Conservation (phyloP, 2,888 invertebrate genomes). For the Melipona beecheii region DNA sequence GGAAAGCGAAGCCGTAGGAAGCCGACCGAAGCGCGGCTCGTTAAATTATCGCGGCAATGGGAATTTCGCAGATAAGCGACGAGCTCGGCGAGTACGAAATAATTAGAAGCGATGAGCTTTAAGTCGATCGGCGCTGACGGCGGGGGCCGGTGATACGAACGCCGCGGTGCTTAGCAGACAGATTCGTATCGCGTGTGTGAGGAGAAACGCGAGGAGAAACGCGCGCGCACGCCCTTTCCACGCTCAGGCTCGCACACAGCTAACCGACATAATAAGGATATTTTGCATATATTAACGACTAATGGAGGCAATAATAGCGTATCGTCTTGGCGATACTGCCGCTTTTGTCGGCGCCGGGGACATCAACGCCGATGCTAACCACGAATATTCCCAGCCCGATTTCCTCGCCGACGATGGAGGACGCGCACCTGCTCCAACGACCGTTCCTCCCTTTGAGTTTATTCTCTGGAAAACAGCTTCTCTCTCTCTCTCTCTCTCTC, state of each 20-base stretch:
- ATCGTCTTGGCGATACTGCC: conserved; percentile 66
- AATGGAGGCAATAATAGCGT: conserved; percentile 77
- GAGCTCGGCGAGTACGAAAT: conserved; percentile 69
- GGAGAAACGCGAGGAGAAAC: neutral
- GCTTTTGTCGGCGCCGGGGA: conserved; percentile 75
- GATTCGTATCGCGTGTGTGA: conserved; percentile 64
- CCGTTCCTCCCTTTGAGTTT: conserved; percentile 12
- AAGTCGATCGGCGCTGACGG: conserved; percentile 65
- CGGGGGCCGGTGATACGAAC: conserved; percentile 61
- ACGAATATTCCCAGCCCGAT: conserved; percentile 17
- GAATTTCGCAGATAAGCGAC: conserved; percentile 64
- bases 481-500: neutral
- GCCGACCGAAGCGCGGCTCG: conserved; percentile 22
- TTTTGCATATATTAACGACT: conserved; percentile 82
- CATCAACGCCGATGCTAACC: conserved; percentile 45
- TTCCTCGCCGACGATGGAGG: conserved; percentile 16
- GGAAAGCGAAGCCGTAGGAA: conserved; percentile 3
- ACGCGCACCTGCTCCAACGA: conserved; percentile 51
- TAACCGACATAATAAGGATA: conserved; percentile 80
- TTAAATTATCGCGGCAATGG: conserved; percentile 64
- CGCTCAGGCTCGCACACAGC: conserved; percentile 48
- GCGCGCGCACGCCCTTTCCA: conserved; percentile 64
- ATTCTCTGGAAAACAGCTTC: conserved; percentile 19
- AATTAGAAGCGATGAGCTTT: conserved; percentile 74
- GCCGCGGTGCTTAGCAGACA: conserved; percentile 51